Percentiles rank a stretch among this genome's conserved stretches.
phyloP scores from a whole-genome alignment of 2,888 invertebrate genomes.

The Agrilus mali region DNA sequence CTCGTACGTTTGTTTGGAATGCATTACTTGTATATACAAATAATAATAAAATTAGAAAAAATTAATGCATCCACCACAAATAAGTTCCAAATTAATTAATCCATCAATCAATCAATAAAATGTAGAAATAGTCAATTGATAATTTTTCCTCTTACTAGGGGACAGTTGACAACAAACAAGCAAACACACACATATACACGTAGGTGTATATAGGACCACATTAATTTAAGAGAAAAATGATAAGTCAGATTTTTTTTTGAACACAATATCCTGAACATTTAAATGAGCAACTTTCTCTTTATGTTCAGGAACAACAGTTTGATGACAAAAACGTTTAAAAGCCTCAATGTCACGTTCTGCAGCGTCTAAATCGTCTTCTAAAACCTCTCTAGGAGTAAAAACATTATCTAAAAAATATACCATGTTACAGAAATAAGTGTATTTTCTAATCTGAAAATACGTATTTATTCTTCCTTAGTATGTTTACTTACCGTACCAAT shows the following conservation, averaged over 20 bases:
- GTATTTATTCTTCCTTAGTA: not conserved
- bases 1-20: no score
- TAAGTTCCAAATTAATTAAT: no score
- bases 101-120: no score
- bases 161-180: not conserved
- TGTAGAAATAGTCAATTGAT: no score
- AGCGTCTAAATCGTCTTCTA: constrained; percentile 67
- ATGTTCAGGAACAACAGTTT: constrained; percentile 64
- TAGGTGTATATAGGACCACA: constrained; percentile 8
- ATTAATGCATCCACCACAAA: no score
- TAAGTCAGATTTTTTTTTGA: constrained; percentile 41
- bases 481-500: constrained; percentile 29
- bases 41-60: no score
- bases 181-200: constrained; percentile 1
- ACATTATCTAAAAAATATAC: constrained; percentile 43
- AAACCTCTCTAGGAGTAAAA: constrained; percentile 69
- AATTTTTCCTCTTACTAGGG: no score
- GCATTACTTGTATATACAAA: no score
- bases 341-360: constrained; percentile 74
- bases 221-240: no score
- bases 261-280: constrained; percentile 65
- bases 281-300: constrained; percentile 63
- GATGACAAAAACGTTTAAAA: constrained; percentile 77
- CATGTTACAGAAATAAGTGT: not conserved
- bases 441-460: not conserved